A percentile compares a stretch with the other conserved stretches of the same genome.
These are phyloP conservation scores for Astur gentilis DNA, from an alignment of 2,113 vertebrate genomes.

Conservation along the genomic window DNA sequence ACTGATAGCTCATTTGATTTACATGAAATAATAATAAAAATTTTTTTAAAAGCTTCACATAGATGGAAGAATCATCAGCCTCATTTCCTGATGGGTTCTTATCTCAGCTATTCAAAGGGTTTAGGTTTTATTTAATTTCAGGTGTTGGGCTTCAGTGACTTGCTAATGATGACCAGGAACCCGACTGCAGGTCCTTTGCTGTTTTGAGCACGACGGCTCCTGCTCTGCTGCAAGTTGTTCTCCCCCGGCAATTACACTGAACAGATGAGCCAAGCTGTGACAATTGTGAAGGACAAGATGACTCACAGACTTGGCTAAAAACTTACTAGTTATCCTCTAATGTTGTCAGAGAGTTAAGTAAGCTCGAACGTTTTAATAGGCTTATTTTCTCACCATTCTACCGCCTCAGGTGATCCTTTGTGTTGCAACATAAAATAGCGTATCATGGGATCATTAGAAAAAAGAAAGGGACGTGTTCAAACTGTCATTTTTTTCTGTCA, in stretches of 20 bases:
- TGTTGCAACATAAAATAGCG: conserved; percentile 14
- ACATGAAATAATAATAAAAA: background rate
- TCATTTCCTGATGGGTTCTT: background rate
- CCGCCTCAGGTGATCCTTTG: conserved; percentile 47
- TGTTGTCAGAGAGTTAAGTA: background rate
- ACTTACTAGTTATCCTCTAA: background rate
- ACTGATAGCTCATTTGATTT: background rate
- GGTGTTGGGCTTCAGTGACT: background rate
- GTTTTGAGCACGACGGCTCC: background rate
- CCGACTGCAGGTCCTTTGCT: rapidly evolving
- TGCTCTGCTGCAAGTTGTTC: background rate
- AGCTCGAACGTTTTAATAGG: background rate
- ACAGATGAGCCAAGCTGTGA: background rate
- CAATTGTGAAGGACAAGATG: background rate
- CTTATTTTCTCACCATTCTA: conserved; percentile 53
- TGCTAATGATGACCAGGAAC: background rate
- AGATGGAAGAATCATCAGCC: background rate
- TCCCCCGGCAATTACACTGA: background rate
- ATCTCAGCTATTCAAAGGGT: background rate
- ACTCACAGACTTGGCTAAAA: conserved; percentile 32
- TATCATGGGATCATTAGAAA: background rate
- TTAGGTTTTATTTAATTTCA: background rate
- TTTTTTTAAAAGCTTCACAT: background rate
- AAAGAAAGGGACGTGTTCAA: background rate
- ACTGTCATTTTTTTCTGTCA: background rate